Base-by-base conservation (phyloP, 1,140 invertebrate genomes). In the Orchestia grillus region DNA sequence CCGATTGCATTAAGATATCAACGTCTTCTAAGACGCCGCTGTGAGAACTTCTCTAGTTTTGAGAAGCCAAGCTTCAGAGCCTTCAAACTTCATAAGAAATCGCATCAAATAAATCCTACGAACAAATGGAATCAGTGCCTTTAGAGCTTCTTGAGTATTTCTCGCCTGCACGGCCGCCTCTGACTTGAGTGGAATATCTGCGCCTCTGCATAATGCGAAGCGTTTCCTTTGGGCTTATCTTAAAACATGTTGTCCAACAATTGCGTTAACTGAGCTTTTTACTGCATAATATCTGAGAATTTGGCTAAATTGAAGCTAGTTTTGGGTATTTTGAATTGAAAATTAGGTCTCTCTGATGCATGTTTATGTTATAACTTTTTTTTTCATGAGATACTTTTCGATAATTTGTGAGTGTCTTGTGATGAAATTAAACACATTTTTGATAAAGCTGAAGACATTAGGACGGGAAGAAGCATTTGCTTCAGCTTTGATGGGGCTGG, bases 1-100 rank as follows among this genome's bases (percentile, higher is more conserved):
- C 41, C 88, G 88, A 90, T 90, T 90, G 88, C 88, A 90, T 90
- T 90, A 90, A 90, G 88, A 90, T 90, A 90, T 90, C 88, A 90
- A 42, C 41, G 88, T 44, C 88, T 90, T 44, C 88, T 90, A 90
- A 90, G 88, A 42, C 88, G 88, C 88, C 4, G 36, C 6, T 42
- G 88, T 90, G 88, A 90, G 88, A 44, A 90, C 4, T 44, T 44
- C 43, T 15, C 88, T 16, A 90, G 88, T 90, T 90, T 42, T 90
- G n/a, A 90, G 88, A 90, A 90, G 88, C 88, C 88, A 42, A 41
- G 88, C 88, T 42, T 44, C 43, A 41, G 88, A 90, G 88, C 43
- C 88, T 90, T 90, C 41, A 90, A 90, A 90, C 88, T 90, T 90
- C 43, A 90, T 43, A 90, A 90, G 88, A 90, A 41, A 90, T 42